Evolutionary conservation across 1,140 invertebrate species (phyloP).

Genomic region (Elysia chlorotica): DNA sequence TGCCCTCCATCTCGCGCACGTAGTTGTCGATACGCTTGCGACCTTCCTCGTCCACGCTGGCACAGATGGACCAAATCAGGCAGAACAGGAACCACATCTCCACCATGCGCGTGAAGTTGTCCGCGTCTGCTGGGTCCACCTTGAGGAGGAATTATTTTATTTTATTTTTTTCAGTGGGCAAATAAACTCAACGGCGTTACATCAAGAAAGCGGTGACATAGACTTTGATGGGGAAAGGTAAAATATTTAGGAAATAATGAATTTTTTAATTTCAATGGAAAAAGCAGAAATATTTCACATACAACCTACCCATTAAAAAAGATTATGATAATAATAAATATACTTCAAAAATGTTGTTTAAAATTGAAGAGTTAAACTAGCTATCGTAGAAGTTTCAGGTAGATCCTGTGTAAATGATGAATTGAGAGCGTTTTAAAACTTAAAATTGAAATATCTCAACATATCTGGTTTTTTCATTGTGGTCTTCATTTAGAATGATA

Average conservation of each 20-base stretch:
- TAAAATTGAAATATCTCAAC: too few species aligned
- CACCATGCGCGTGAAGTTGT: slow-evolving; percentile 65
- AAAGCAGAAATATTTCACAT: too few species aligned
- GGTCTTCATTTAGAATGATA: background rate
- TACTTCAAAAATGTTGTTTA: background rate
- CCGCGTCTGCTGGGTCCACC: slow-evolving; percentile 53
- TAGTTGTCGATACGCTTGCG: slow-evolving; percentile 79
- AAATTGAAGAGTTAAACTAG: background rate
- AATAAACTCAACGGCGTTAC: too few species aligned
- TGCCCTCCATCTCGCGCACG: slow-evolving; percentile 80
- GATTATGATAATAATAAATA: background rate
- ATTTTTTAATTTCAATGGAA: too few species aligned
- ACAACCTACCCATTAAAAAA: too few species aligned
- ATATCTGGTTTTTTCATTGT: too few species aligned
- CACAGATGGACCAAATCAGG: slow-evolving; percentile 83
- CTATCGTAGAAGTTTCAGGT: background rate
- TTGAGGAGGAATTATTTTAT: slow-evolving; percentile 24
- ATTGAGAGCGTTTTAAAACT: too few species aligned
- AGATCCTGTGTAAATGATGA: background rate
- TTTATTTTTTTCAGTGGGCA: too few species aligned
- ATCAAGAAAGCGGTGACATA: too few species aligned
- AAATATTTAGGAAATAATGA: too few species aligned
- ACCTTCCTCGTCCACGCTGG: slow-evolving; percentile 79
- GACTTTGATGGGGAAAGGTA: too few species aligned
- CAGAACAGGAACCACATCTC: slow-evolving; percentile 81